Conservation (phyloP, 2,888 invertebrate species). For the Actias luna region DNA sequence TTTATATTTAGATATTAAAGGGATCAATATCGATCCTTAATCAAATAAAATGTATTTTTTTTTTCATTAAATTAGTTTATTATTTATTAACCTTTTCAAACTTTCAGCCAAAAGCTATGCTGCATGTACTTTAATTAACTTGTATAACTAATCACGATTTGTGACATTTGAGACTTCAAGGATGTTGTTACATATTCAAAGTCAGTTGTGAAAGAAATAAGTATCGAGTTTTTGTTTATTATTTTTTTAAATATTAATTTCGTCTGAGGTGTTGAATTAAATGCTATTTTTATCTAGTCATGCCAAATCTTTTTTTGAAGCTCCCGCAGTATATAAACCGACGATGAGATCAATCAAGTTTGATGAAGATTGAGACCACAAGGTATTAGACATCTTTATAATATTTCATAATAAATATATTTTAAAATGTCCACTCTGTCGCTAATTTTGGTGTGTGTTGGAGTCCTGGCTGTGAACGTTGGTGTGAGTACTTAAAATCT, state of each 20-base stretch:
- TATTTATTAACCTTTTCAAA: too few relatives aligned
- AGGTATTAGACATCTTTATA: slow-evolving; percentile 12
- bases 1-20: too few relatives aligned
- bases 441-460: slow-evolving; percentile 22
- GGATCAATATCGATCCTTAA: too few relatives aligned
- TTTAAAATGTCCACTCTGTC: slow-evolving; percentile 23
- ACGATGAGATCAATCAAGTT: slow-evolving; percentile 5
- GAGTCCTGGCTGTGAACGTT: slow-evolving; percentile 20
- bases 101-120: too few relatives aligned
- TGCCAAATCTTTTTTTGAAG: background rate
- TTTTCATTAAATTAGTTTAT: too few relatives aligned
- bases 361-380: slow-evolving; percentile 11
- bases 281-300: slow-evolving; percentile 12
- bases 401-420: slow-evolving; percentile 3
- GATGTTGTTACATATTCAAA: background rate
- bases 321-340: slow-evolving; percentile 23
- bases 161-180: slow-evolving; percentile 7
- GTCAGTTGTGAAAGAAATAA: background rate
- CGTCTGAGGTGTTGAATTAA: slow-evolving; percentile 2
- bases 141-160: background rate
- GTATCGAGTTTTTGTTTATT: slow-evolving; percentile 11
- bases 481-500: slow-evolving; percentile 12
- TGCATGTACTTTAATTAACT: too few relatives aligned
- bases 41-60: too few relatives aligned
- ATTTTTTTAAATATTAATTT: slow-evolving; percentile 5